Base-by-base conservation (phyloP, 1,140 invertebrate genomes). In the Choristoneura fumiferana region DNA sequence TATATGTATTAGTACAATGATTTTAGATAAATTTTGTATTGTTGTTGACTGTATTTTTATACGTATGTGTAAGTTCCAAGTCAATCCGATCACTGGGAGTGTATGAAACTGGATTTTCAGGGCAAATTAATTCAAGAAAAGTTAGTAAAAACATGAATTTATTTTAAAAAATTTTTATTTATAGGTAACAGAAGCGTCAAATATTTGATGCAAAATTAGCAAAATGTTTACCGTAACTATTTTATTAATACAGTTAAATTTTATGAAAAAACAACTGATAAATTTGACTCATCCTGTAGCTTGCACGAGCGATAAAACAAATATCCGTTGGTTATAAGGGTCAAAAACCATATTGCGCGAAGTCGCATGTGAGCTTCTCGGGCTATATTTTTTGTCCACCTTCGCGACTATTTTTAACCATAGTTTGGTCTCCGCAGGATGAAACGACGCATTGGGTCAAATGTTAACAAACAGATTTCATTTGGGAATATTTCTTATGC, bases 261-360 rank as follows among this genome's bases (percentile, higher is more conserved):
- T n/a, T n/a, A n/a, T n/a, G n/a, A n/a, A n/a, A n/a, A n/a, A n/a
- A n/a, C n/a, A n/a, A n/a, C n/a, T n/a, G n/a, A n/a, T n/a, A n/a
- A n/a, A n/a, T n/a, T 13, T 8, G n/a, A 49, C 10, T 2, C 43
- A 39, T 76, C 71, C 68, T 76, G 77, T 75, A 81, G 81, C 73
- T 79, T 84, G 78, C 78, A 73, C 67, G 53, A 58, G 63, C 70
- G 71, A 86, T 83, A 85, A 85, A 82, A 85, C 73, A 86, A 87
- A 87, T 87, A 87, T 86, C 83, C 83, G 76, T 60, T 63, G 75
- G 77, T 76, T 76, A 71, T 73, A 81, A 77, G 79, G 81, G 85
- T 88, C 83, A 88, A 78, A 87, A 69, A 74, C 82, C 84, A 88
- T 87, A 88, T 88, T 88, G 85, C 79, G 79, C 78, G 81, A 81